Percentiles rank a stretch among this genome's conserved stretches.
These are phyloP conservation scores for Lipotes vexillifer DNA, from an alignment of 2,113 vertebrate genomes.

Conservation along the genomic window DNA sequence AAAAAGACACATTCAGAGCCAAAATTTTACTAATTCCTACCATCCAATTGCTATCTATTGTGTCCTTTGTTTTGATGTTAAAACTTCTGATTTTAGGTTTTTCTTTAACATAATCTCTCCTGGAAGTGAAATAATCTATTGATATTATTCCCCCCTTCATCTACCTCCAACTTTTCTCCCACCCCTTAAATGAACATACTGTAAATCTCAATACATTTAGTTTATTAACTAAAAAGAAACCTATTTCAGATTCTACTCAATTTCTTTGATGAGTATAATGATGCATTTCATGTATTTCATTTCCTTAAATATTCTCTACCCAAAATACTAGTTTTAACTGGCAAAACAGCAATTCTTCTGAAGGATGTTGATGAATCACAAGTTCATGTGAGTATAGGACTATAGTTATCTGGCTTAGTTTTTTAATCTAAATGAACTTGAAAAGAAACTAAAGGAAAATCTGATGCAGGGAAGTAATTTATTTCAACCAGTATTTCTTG, in stretches of 20 bases:
- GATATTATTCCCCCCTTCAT: not conserved
- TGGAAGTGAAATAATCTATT: not conserved
- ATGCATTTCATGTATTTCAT: not conserved
- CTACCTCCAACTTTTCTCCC: not conserved
- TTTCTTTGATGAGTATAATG: not conserved
- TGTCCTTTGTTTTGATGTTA: constrained; percentile 9
- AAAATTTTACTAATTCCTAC: not conserved
- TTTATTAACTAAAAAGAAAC: not conserved
- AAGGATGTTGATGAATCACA: not conserved
- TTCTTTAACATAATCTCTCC: not conserved
- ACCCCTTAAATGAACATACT: not conserved
- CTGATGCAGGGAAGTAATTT: not conserved
- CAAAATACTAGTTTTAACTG: not conserved
- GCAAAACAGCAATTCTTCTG: not conserved
- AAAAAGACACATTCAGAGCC: constrained; percentile 16
- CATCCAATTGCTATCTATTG: not conserved
- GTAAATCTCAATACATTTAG: not conserved
- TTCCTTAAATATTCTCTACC: not conserved
- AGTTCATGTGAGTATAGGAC: not conserved
- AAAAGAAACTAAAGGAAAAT: not conserved
- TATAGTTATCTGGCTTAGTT: not conserved
- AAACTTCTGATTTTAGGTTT: constrained; percentile 5
- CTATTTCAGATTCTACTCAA: not conserved
- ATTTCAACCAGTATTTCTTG: not conserved
- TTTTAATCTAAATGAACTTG: not conserved